Conservation (phyloP, 2,797 vertebrate genomes). For the Alfaro cultratus region DNA sequence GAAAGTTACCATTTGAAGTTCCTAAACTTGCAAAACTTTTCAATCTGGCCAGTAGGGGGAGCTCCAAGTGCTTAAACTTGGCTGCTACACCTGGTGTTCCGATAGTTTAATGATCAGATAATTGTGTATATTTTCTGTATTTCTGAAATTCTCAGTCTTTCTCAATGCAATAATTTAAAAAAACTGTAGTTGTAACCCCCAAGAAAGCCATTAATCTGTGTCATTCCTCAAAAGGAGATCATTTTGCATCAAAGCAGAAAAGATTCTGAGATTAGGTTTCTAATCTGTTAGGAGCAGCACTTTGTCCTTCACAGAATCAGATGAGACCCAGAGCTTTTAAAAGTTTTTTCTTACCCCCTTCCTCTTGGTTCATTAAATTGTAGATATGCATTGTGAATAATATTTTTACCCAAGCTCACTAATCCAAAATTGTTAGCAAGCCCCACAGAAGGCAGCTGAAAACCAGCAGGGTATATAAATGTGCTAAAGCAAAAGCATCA, state of each 20-base stretch:
- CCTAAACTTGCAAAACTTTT: not conserved
- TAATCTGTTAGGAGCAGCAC: slow-evolving; percentile 65
- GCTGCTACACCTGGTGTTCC: slow-evolving; percentile 6
- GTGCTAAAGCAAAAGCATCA: slow-evolving; percentile 41
- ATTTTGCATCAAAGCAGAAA: slow-evolving; percentile 63
- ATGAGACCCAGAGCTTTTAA: slow-evolving; percentile 55
- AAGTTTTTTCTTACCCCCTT: slow-evolving; percentile 18
- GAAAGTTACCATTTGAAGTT: slow-evolving; percentile 6
- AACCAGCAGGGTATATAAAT: slow-evolving; percentile 43
- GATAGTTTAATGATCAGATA: slow-evolving; percentile 42
- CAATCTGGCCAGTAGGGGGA: slow-evolving; percentile 73
- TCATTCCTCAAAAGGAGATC: slow-evolving; percentile 65
- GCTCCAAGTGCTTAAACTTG: slow-evolving; percentile 60
- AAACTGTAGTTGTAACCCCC: slow-evolving; percentile 59
- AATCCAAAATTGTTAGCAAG: slow-evolving; percentile 49
- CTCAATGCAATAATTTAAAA: slow-evolving; percentile 45
- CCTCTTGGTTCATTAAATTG: slow-evolving; percentile 49
- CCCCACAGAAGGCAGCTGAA: slow-evolving; percentile 39
- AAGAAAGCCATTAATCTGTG: slow-evolving; percentile 65
- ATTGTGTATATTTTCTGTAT: slow-evolving; percentile 34
- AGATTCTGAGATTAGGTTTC: slow-evolving; percentile 66
- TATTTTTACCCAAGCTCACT: slow-evolving; percentile 35
- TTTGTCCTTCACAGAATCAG: slow-evolving; percentile 45
- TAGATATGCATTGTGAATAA: slow-evolving; percentile 43
- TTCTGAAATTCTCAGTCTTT: slow-evolving; percentile 26